Percentiles rank a stretch among this genome's conserved stretches.
These are phyloP conservation scores for Halocynthia roretzi DNA, from an alignment of 23 tunicate species.

Conservation along the genomic window DNA sequence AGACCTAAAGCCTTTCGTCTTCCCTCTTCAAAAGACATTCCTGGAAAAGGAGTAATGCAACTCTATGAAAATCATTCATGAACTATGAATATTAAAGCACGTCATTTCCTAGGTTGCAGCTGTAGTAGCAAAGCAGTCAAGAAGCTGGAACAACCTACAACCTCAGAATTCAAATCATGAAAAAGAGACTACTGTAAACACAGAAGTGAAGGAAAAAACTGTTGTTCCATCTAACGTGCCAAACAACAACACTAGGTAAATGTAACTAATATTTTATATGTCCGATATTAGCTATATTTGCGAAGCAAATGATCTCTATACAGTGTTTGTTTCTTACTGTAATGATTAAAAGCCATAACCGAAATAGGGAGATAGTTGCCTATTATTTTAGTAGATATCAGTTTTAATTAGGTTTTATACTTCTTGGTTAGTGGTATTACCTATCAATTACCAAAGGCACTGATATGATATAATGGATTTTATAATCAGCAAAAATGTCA, in stretches of 20 bases:
- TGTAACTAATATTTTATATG: not conserved
- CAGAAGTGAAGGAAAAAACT: slow-evolving; percentile 17
- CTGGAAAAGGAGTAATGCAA: slow-evolving; percentile 55
- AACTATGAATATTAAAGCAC: not conserved
- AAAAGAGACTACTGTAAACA: not conserved
- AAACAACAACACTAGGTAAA: not conserved
- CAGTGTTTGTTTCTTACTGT: no score
- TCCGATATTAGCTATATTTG: not conserved
- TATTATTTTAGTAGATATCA: no score
- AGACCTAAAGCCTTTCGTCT: slow-evolving; percentile 86
- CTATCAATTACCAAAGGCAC: no score
- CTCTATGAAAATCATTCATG: not conserved
- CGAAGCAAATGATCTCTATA: no score
- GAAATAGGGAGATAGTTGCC: no score
- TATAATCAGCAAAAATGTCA: no score
- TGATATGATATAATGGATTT: no score
- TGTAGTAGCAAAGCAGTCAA: slow-evolving; percentile 59
- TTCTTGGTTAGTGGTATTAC: no score
- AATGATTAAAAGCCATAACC: no score
- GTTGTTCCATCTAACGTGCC: not conserved
- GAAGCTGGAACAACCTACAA: slow-evolving; percentile 57
- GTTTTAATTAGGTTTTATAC: no score
- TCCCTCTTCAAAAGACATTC: slow-evolving; percentile 52
- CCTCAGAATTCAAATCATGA: slow-evolving; percentile 30
- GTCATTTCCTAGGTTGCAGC: slow-evolving; percentile 41